phyloP scores from a whole-genome alignment of 2,888 invertebrate species.

The Acheta domesticus region DNA sequence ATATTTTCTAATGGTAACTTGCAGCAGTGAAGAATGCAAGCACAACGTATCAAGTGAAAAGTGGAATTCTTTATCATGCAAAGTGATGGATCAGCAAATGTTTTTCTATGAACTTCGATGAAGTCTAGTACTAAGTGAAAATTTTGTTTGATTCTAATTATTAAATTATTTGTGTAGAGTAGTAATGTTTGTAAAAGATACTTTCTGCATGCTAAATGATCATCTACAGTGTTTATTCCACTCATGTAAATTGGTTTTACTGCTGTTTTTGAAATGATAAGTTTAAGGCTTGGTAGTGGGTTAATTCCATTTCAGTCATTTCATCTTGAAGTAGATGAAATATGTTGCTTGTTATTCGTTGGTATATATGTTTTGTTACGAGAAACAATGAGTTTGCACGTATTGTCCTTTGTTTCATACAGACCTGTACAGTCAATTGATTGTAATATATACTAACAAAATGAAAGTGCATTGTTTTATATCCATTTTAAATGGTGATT shows the following conservation, averaged over 20 bases:
- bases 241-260: background rate
- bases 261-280: background rate
- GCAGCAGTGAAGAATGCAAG: background rate
- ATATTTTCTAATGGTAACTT: background rate
- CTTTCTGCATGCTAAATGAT: background rate
- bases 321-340: background rate
- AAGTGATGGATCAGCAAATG: background rate
- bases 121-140: slow-evolving; percentile 2
- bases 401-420: slow-evolving; percentile 18
- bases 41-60: slow-evolving; percentile 2
- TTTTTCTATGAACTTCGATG: background rate
- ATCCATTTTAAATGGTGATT: background rate
- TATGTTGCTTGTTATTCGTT: slow-evolving; percentile 12
- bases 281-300: slow-evolving; percentile 18
- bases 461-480: background rate
- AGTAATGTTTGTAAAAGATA: background rate
- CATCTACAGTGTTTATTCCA: background rate
- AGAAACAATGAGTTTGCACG: background rate
- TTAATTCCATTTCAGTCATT: slow-evolving; percentile 11
- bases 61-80: background rate
- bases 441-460: slow-evolving; percentile 18
- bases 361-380: background rate
- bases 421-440: background rate
- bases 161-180: background rate
- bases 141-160: background rate